Conservation (phyloP, 2,113 vertebrate genomes). For the Larimichthys polyactis region DNA sequence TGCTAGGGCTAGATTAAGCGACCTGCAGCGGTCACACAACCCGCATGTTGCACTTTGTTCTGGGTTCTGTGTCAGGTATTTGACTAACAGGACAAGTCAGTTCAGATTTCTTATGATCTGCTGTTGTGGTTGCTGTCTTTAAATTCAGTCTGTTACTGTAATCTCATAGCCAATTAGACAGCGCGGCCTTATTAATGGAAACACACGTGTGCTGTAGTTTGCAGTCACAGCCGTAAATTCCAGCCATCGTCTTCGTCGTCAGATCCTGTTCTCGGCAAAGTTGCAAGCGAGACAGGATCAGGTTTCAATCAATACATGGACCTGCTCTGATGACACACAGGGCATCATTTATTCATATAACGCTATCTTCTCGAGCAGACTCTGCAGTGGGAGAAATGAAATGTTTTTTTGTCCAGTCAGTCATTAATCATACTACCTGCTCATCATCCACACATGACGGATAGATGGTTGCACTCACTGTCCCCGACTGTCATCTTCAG, state of each 20-base stretch:
- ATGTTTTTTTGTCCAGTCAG: constrained; percentile 7
- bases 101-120: neutral
- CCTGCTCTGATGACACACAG: neutral
- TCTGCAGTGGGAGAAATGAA: constrained; percentile 10
- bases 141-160: no score
- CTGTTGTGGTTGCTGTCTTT: neutral
- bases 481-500: constrained; percentile 15
- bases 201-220: neutral
- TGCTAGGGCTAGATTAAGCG: no score
- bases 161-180: no score
- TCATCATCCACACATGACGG: constrained; percentile 34
- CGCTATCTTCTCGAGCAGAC: neutral
- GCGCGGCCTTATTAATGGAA: neutral
- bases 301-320: constrained; percentile 20
- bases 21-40: no score
- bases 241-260: neutral
- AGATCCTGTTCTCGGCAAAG: constrained; percentile 1
- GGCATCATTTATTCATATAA: constrained; percentile 44
- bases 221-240: neutral
- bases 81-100: no score
- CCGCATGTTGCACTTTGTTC: no score
- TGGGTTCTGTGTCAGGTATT: no score
- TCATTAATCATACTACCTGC: constrained; percentile 42
- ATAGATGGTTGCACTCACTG: constrained; percentile 22
- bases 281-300: constrained; percentile 13